A percentile compares a stretch with the other conserved stretches of the same genome.
Conservation (phyloP, 2,113 vertebrate species). For the Hirundichthys speculiger region DNA sequence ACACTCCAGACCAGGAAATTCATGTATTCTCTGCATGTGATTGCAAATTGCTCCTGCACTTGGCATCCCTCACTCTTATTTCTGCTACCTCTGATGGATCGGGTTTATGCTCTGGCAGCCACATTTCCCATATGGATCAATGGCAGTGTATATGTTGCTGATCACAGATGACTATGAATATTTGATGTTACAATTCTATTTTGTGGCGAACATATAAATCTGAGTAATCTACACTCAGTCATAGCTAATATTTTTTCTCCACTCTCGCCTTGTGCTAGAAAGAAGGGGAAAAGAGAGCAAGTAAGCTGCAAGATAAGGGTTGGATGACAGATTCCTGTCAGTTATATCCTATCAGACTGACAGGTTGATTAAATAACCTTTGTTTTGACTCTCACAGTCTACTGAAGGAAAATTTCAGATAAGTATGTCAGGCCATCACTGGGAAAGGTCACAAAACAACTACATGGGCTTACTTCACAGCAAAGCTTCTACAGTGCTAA, state of each 20-base stretch:
- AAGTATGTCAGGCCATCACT: neutral
- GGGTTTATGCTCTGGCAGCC: constrained; percentile 62
- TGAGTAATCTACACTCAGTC: constrained; percentile 47
- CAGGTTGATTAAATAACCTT: constrained; percentile 64
- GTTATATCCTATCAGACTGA: constrained; percentile 39
- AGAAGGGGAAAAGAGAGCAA: neutral
- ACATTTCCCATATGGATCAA: constrained; percentile 71
- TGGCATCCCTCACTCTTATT: constrained; percentile 42
- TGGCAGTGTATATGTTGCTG: constrained; percentile 64
- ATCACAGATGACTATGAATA: constrained; percentile 73
- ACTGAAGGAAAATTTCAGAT: constrained; percentile 29
- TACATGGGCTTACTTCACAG: neutral
- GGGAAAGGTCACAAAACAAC: constrained; percentile 21
- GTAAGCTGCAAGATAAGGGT: constrained; percentile 1
- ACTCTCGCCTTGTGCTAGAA: constrained; percentile 24
- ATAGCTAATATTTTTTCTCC: constrained; percentile 44
- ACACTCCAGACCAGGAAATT: constrained; percentile 67
- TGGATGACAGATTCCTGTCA: constrained; percentile 21
- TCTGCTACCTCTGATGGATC: constrained; percentile 58
- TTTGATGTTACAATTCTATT: constrained; percentile 69
- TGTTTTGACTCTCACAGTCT: constrained; percentile 39
- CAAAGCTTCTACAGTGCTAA: constrained; percentile 1
- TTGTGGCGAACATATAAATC: constrained; percentile 59
- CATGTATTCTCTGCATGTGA: constrained; percentile 67
- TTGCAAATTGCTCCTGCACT: constrained; percentile 66